A percentile compares a stretch with the other conserved stretches of the same genome.
Conservation (phyloP, 2,797 vertebrate species). For the Mus spretus region DNA sequence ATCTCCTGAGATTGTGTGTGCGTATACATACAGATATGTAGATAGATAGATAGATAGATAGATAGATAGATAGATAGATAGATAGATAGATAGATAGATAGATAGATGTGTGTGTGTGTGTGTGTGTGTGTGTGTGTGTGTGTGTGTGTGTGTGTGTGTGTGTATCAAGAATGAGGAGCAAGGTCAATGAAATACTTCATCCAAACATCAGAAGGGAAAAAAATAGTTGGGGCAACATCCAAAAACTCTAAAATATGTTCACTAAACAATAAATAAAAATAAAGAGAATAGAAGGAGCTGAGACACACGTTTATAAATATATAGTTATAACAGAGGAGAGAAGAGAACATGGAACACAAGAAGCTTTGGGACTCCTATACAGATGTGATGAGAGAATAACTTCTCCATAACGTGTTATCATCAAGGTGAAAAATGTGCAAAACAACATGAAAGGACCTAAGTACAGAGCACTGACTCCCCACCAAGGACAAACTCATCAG, state of each 20-base stretch:
- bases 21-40: too few relatives aligned
- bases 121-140: too few relatives aligned
- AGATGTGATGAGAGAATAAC: not conserved
- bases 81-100: too few relatives aligned
- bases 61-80: too few relatives aligned
- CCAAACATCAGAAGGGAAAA: not conserved
- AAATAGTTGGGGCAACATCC: not conserved
- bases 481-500: not conserved
- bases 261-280: not conserved
- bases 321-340: not conserved
- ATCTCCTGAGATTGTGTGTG: not conserved
- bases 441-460: not conserved
- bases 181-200: not conserved
- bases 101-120: too few relatives aligned
- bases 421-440: not conserved
- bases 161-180: not conserved
- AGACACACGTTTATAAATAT: not conserved
- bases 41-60: too few relatives aligned
- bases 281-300: not conserved
- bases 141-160: too few relatives aligned
- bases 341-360: not conserved
- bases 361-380: not conserved
- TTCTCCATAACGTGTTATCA: not conserved
- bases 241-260: not conserved
- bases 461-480: not conserved